These are phyloP conservation scores for Thaumetopoea pityocampa DNA, from an alignment of 1,140 invertebrate species.

Conservation along the genomic window DNA sequence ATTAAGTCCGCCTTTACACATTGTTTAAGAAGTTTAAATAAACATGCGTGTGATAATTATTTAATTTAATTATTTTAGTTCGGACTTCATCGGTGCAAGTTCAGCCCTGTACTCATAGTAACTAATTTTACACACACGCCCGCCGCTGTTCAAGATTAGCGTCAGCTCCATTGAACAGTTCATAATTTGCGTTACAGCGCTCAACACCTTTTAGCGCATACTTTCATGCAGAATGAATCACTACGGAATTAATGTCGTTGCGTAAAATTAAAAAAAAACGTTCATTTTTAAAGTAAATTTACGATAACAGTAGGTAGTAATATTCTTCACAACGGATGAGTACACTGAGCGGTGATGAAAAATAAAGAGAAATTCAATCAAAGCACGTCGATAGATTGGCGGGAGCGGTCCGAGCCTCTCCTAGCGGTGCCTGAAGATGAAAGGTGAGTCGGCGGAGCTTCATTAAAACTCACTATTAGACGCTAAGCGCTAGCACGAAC, in stretches of 20 bases:
- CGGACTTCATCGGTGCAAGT: slow-evolving; percentile 5
- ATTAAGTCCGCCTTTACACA: no score
- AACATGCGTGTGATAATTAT: neutral
- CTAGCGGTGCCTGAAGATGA: slow-evolving; percentile 63
- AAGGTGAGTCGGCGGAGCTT: slow-evolving; percentile 58
- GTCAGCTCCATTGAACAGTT: slow-evolving; percentile 30
- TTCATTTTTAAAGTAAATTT: no score
- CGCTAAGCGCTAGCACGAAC: slow-evolving; percentile 44
- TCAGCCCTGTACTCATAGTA: slow-evolving; percentile 34
- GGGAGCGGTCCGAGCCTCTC: slow-evolving; percentile 54
- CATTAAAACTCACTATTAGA: slow-evolving; percentile 57
- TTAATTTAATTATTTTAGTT: neutral
- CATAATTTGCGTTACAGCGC: slow-evolving; percentile 27
- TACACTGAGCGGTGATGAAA: slow-evolving; percentile 52
- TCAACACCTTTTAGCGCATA: slow-evolving; percentile 28
- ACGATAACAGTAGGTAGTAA: no score
- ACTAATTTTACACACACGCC: slow-evolving; percentile 48
- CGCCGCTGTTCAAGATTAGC: slow-evolving; percentile 17
- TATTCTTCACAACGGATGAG: no score
- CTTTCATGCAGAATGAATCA: no score
- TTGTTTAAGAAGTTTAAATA: no score
- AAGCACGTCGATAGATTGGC: slow-evolving; percentile 45
- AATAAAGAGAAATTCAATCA: slow-evolving; percentile 65
- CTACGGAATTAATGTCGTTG: no score
- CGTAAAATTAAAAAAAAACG: slow-evolving; percentile 16